Evolutionary conservation across 1,140 invertebrate genomes (phyloP).

Genomic region (Psilanteris sp.): DNA sequence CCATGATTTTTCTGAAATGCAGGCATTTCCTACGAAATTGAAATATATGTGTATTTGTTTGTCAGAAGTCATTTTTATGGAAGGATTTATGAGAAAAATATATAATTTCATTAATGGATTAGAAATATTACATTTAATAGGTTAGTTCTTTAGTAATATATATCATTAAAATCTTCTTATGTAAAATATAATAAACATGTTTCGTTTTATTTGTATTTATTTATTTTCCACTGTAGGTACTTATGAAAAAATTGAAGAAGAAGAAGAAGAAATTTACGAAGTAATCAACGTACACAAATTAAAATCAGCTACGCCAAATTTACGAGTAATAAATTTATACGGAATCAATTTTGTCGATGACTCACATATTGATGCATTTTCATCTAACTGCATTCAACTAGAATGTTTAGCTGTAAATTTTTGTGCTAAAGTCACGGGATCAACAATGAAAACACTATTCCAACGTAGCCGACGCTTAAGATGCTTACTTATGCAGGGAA

Average conservation of each 20-base stretch:
- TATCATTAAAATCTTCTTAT: no score
- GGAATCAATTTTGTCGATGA: constrained; percentile 99
- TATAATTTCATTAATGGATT: constrained; percentile 99
- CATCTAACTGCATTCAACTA: constrained; percentile 95
- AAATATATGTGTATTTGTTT: constrained; percentile 98
- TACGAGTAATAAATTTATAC: constrained; percentile 96
- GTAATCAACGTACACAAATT: constrained; percentile 99
- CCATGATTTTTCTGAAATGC: constrained; percentile 99
- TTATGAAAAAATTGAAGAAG: constrained; percentile 99
- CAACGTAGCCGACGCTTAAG: constrained; percentile 95
- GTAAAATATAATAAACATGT: no score
- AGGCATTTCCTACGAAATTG: constrained; percentile 98
- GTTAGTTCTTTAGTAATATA: constrained; percentile 80
- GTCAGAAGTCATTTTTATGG: constrained; percentile 99
- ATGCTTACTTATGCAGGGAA: constrained; percentile 97
- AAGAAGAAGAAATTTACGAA: constrained; percentile 99
- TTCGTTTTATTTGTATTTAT: no score
- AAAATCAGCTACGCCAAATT: constrained; percentile 96
- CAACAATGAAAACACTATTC: constrained; percentile 96
- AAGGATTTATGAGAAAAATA: constrained; percentile 99
- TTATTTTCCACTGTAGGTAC: no score
- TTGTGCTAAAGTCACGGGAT: constrained; percentile 97
- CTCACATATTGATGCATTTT: constrained; percentile 98
- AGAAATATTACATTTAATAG: constrained; percentile 98
- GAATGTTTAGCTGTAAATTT: constrained; percentile 98